Conservation (phyloP, 2,888 invertebrate genomes). For the Drosophila infuscata region DNA sequence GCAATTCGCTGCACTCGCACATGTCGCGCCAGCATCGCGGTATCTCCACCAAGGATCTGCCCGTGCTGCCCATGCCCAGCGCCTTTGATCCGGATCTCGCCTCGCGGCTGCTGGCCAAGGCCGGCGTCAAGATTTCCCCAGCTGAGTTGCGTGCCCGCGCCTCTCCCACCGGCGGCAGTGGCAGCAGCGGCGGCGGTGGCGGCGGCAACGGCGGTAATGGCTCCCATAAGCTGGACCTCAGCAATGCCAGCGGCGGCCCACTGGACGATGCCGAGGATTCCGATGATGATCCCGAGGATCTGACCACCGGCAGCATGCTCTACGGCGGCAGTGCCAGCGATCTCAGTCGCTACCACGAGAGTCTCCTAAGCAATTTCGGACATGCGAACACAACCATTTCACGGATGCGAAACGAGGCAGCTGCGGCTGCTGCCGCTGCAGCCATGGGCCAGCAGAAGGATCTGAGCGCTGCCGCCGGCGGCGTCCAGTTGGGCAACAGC, state of each 20-base stretch:
- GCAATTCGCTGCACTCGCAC: slow-evolving; percentile 96
- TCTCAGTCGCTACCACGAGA: slow-evolving; percentile 83
- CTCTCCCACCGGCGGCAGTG: slow-evolving; percentile 92
- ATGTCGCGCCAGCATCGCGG: slow-evolving; percentile 97
- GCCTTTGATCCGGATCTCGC: slow-evolving; percentile 96
- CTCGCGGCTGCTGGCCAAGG: slow-evolving; percentile 93
- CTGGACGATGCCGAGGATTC: slow-evolving; percentile 90
- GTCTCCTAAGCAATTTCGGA: slow-evolving; percentile 84
- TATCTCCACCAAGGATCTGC: slow-evolving; percentile 96
- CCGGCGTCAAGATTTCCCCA: slow-evolving; percentile 94
- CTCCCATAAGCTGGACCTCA: slow-evolving; percentile 89
- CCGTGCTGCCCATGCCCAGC: slow-evolving; percentile 96
- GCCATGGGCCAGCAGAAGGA: slow-evolving; percentile 86
- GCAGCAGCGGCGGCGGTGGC: slow-evolving; percentile 55
- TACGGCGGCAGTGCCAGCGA: slow-evolving; percentile 77
- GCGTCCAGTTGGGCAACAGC: slow-evolving; percentile 89
- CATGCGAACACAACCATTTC: slow-evolving; percentile 89
- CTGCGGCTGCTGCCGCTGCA: slow-evolving; percentile 80
- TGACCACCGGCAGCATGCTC: slow-evolving; percentile 87
- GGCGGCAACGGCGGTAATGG: slow-evolving; percentile 52
- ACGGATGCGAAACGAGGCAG: slow-evolving; percentile 87
- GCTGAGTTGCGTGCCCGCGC: slow-evolving; percentile 93
- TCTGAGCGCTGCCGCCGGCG: slow-evolving; percentile 85
- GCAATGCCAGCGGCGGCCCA: slow-evolving; percentile 88
- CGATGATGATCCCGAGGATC: slow-evolving; percentile 91